phyloP scores from a whole-genome alignment of 2,113 vertebrate genomes.

The Misgurnus mizolepis region DNA sequence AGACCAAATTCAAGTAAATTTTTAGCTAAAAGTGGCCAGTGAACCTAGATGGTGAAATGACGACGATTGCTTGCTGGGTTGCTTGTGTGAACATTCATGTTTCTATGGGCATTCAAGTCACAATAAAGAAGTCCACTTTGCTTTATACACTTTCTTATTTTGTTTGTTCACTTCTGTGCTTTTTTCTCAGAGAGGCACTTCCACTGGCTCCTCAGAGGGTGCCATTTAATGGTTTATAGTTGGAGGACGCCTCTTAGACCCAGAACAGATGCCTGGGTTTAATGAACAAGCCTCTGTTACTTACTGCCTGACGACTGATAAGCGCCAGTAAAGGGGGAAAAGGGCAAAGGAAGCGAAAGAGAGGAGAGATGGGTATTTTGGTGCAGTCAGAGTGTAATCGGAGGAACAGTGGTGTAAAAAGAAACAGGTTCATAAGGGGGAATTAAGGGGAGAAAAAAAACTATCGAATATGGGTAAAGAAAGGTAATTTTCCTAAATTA shows the following conservation, averaged over 20 bases:
- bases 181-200: constrained; percentile 13
- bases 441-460: neutral
- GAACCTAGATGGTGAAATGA: neutral
- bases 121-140: neutral
- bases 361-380: neutral
- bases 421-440: constrained; percentile 9
- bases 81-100: neutral
- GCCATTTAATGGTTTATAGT: constrained; percentile 26
- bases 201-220: neutral
- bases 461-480: neutral
- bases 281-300: constrained; percentile 28
- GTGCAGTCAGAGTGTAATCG: neutral
- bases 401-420: neutral
- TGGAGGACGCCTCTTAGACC: neutral
- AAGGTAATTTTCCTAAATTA: neutral
- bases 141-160: neutral
- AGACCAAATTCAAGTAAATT: too few relatives aligned
- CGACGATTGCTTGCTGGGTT: neutral
- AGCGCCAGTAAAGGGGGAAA: neutral
- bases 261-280: neutral
- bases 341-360: neutral
- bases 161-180: constrained; percentile 5
- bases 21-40: too few relatives aligned
- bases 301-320: constrained; percentile 19
- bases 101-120: constrained; percentile 7